phyloP scores from a whole-genome alignment of 2,113 vertebrate species.

The Stercorarius parasiticus region DNA sequence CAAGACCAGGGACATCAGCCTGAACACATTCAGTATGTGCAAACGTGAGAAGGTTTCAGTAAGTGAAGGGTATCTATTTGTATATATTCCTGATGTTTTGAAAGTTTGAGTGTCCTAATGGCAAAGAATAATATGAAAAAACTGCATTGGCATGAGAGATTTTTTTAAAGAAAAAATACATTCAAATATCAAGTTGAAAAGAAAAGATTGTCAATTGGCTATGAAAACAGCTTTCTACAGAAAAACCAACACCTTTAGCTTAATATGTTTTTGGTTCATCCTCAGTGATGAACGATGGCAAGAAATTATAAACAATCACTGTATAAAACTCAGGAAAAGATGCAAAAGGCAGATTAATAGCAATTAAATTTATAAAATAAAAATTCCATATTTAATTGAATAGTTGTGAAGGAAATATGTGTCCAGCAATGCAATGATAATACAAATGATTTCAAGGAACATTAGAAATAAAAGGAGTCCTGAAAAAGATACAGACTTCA shows the following conservation, averaged over 20 bases:
- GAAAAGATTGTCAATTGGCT: background rate
- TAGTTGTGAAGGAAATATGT: background rate
- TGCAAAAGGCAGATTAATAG: background rate
- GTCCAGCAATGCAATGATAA: background rate
- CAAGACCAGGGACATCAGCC: background rate
- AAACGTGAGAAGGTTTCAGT: background rate
- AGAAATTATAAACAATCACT: background rate
- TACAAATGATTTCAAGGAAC: background rate
- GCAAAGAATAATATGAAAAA: background rate
- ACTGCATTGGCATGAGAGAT: background rate
- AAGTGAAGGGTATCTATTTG: background rate
- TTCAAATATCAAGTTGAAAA: background rate
- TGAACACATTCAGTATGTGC: background rate
- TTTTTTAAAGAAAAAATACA: background rate
- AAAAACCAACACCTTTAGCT: background rate
- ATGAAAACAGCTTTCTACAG: background rate
- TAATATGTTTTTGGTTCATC: background rate
- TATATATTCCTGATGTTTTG: background rate
- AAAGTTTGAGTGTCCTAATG: background rate
- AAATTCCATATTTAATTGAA: background rate
- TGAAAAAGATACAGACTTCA: background rate
- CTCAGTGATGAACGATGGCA: background rate
- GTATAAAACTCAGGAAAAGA: background rate
- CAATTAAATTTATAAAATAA: background rate
- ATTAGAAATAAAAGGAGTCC: background rate